Percentiles rank a stretch among this genome's conserved stretches.
phyloP scores from a whole-genome alignment of 2,888 invertebrate genomes.

The Drosophila paucipuncta region DNA sequence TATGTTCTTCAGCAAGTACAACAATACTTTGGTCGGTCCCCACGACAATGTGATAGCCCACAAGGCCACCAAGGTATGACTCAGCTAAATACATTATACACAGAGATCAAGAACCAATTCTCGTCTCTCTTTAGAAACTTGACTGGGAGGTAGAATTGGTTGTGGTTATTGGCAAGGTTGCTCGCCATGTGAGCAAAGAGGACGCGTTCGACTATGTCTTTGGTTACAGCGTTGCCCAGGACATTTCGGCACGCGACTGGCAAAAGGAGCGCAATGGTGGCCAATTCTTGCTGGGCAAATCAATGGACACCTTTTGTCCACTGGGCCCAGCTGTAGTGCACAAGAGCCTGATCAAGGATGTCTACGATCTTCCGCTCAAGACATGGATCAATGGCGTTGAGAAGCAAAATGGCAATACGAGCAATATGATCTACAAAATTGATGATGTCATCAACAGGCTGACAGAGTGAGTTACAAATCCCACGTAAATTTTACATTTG shows the following conservation, averaged over 20 bases:
- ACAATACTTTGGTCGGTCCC: constrained; percentile 92
- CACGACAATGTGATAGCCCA: constrained; percentile 89
- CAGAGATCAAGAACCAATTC: neutral
- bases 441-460: constrained; percentile 91
- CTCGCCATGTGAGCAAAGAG: constrained; percentile 88
- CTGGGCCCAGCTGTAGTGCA: constrained; percentile 93
- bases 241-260: constrained; percentile 95
- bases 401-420: constrained; percentile 93
- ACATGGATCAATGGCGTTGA: constrained; percentile 91
- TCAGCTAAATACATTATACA: neutral
- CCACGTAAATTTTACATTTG: neutral
- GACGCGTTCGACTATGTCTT: constrained; percentile 91
- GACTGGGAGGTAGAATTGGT: constrained; percentile 95
- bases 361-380: constrained; percentile 89
- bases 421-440: constrained; percentile 91
- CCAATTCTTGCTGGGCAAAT: constrained; percentile 91
- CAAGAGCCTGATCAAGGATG: constrained; percentile 89
- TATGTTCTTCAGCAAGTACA: constrained; percentile 95
- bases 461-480: constrained; percentile 87
- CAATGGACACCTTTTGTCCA: constrained; percentile 96
- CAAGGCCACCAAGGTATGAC: constrained; percentile 87
- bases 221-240: constrained; percentile 94
- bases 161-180: constrained; percentile 87
- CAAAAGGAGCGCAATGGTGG: constrained; percentile 87
- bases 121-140: constrained; percentile 88